phyloP scores from a whole-genome alignment of 2,113 vertebrate genomes.

The Terrapene triunguis region DNA sequence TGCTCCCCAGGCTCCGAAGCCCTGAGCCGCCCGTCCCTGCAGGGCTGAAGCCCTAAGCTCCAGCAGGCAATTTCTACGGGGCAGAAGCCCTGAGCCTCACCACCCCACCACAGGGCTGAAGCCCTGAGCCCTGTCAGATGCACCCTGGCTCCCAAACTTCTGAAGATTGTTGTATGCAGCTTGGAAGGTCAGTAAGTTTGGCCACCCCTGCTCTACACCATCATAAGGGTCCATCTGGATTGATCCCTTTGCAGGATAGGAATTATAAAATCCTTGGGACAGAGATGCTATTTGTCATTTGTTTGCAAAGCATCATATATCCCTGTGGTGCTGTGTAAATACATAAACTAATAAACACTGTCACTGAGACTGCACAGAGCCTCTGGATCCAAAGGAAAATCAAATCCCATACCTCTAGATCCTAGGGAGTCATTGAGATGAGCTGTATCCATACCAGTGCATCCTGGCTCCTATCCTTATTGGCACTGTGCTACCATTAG shows the following conservation, averaged over 20 bases:
- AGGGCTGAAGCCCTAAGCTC: no score
- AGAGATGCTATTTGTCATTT: not conserved
- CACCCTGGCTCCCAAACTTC: not conserved
- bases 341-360: constrained; percentile 66
- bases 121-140: no score
- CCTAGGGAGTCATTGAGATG: not conserved
- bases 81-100: no score
- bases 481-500: accelerated
- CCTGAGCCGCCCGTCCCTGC: not conserved
- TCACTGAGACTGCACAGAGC: constrained; percentile 60
- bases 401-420: constrained; percentile 14
- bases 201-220: not conserved
- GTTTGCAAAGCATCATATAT: constrained; percentile 20
- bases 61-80: no score
- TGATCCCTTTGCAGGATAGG: not conserved
- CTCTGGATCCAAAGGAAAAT: constrained; percentile 45
- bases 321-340: constrained; percentile 19
- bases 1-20: not conserved
- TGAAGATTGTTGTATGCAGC: not conserved
- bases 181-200: not conserved
- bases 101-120: no score
- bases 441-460: not conserved
- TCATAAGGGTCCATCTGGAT: not conserved
- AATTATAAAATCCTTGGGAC: not conserved
- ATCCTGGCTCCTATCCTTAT: not conserved